A percentile compares a stretch with the other conserved stretches of the same genome.
Conservation (phyloP, 2,888 invertebrate species). For the Orchestes rusci region DNA sequence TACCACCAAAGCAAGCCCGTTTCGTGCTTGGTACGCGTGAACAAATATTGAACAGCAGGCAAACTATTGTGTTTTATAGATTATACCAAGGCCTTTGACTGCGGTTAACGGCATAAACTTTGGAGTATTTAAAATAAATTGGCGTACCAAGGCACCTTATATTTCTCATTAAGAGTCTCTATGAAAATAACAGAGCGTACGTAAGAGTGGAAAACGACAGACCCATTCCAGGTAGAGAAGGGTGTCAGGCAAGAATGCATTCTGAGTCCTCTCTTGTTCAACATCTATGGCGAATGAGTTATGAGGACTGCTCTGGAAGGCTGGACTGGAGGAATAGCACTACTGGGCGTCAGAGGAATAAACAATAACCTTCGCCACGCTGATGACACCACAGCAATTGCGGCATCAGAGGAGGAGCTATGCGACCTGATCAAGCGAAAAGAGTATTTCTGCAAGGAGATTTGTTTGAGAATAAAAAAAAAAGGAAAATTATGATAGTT, state of each 20-base stretch:
- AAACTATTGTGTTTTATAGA: no score
- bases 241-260: not conserved
- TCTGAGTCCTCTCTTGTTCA: not conserved
- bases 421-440: constrained; percentile 7
- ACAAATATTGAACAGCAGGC: no score
- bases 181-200: constrained; percentile 1
- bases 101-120: not conserved
- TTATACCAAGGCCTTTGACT: no score
- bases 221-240: constrained; percentile 1
- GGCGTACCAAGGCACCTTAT: not conserved
- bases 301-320: not conserved
- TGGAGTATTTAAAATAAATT: not conserved
- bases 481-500: constrained; percentile 4
- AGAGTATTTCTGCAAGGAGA: constrained; percentile 8
- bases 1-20: no score
- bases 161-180: not conserved
- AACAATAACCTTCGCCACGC: no score
- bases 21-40: no score
- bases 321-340: not conserved
- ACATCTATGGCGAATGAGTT: not conserved
- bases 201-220: constrained; percentile 1
- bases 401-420: constrained; percentile 6
- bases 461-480: constrained; percentile 2
- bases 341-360: no score
- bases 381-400: constrained; percentile 6